Percentiles rank a stretch among this genome's conserved stretches.
These are phyloP conservation scores for Mesorhabditis sp. DNA, from an alignment of 2,888 invertebrate species.

Conservation along the genomic window DNA sequence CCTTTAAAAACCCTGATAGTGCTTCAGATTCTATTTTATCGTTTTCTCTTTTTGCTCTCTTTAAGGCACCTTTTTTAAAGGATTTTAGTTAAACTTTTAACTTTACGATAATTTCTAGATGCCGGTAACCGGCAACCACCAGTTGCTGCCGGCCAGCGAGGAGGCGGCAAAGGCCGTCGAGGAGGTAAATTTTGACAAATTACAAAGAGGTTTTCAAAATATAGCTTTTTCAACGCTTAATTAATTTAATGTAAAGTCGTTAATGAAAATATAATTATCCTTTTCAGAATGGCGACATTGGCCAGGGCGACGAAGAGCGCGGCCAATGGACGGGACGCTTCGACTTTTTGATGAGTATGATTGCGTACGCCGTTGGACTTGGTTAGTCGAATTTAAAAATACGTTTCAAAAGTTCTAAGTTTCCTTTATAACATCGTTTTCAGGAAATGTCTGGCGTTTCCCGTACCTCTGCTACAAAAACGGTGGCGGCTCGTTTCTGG, in stretches of 20 bases:
- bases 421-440: constrained; percentile 11
- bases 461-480: constrained; percentile 58
- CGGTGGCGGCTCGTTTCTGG: constrained; percentile 57
- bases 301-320: constrained; percentile 12
- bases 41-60: no score
- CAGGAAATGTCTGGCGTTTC: constrained; percentile 58
- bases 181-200: background rate
- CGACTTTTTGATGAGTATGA: constrained; percentile 57
- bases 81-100: no score
- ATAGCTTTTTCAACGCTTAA: background rate
- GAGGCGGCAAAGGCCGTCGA: background rate
- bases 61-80: no score
- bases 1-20: no score
- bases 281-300: background rate
- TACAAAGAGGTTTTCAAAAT: no score
- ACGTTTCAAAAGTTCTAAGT: background rate
- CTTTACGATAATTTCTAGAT: no score
- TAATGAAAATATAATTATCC: background rate
- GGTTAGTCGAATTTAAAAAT: constrained; percentile 25
- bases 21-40: no score
- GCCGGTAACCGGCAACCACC: background rate
- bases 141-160: constrained; percentile 5
- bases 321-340: constrained; percentile 55
- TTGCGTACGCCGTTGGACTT: constrained; percentile 58
- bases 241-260: background rate